Percentiles rank a stretch among this genome's conserved stretches.
Evolutionary conservation across 2,797 vertebrate species (phyloP).

Genomic region (Anguilla marmorata): DNA sequence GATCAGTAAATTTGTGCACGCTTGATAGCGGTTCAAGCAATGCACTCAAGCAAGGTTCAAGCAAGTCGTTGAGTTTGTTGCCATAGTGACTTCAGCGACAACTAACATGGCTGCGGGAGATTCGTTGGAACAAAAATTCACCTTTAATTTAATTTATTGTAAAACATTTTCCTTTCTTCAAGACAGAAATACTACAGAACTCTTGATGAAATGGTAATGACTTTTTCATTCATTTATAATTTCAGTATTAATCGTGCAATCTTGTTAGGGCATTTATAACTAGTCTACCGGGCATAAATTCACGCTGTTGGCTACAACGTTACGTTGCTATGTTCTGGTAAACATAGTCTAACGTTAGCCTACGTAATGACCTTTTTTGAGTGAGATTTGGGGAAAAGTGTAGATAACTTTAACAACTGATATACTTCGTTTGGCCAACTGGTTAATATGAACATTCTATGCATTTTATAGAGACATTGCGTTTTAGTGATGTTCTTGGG

Average conservation of each 20-base stretch:
- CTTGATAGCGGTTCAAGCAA: neutral
- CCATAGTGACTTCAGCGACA: conserved; percentile 16
- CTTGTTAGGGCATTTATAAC: neutral
- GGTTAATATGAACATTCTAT: neutral
- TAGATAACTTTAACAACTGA: too few species aligned
- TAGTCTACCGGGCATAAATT: too few species aligned
- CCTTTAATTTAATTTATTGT: conserved; percentile 53
- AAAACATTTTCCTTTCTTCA: conserved; percentile 58
- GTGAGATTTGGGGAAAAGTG: neutral
- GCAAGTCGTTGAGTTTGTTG: neutral
- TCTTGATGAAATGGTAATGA: conserved; percentile 69
- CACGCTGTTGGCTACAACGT: neutral
- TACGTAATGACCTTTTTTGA: neutral
- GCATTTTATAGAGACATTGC: neutral
- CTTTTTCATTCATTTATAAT: neutral
- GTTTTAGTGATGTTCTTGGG: neutral
- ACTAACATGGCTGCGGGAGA: conserved; percentile 53
- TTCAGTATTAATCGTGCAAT: neutral
- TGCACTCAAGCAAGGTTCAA: too few species aligned
- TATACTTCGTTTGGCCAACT: neutral
- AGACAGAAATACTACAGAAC: conserved; percentile 48
- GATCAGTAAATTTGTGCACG: neutral
- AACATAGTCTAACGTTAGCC: neutral
- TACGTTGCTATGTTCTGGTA: neutral
- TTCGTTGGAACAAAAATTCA: conserved; percentile 52